phyloP scores from a whole-genome alignment of 2,113 vertebrate genomes.

The Cranoglanis bouderius region DNA sequence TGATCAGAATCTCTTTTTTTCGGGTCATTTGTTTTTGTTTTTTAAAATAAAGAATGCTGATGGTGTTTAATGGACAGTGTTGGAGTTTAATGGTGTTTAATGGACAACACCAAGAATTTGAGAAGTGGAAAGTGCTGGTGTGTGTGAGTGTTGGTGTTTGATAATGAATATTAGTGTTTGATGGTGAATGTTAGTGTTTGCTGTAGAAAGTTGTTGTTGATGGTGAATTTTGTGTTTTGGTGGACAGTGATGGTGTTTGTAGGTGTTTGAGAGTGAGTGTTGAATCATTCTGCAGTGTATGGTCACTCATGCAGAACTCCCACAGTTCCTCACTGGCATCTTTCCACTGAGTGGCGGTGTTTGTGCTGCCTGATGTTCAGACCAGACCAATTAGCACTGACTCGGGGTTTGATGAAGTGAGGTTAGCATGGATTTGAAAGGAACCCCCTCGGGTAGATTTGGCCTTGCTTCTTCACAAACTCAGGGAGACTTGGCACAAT shows the following conservation, averaged over 20 bases:
- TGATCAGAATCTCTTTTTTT: background rate
- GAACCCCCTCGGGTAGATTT: background rate
- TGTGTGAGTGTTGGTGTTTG: background rate
- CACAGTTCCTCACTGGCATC: background rate
- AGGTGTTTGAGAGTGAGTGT: background rate
- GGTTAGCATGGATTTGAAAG: background rate
- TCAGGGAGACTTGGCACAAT: background rate
- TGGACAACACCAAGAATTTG: too few relatives aligned
- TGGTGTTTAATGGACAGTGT: too few relatives aligned
- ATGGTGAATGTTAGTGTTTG: background rate
- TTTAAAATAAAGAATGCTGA: too few relatives aligned
- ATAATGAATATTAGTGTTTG: background rate
- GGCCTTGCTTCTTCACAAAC: background rate
- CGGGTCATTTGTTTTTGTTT: background rate
- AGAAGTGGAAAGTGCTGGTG: background rate
- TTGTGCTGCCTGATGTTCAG: constrained; percentile 16
- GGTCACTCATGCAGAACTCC: background rate
- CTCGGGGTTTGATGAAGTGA: background rate
- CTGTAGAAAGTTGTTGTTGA: background rate
- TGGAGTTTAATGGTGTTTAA: background rate
- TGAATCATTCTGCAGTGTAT: background rate
- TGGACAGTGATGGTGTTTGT: background rate
- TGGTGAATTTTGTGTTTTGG: background rate
- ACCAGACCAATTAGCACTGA: background rate
- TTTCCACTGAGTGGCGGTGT: background rate